Base-by-base conservation (phyloP, 2,888 invertebrate species). In the Lumbricus terrestris region DNA sequence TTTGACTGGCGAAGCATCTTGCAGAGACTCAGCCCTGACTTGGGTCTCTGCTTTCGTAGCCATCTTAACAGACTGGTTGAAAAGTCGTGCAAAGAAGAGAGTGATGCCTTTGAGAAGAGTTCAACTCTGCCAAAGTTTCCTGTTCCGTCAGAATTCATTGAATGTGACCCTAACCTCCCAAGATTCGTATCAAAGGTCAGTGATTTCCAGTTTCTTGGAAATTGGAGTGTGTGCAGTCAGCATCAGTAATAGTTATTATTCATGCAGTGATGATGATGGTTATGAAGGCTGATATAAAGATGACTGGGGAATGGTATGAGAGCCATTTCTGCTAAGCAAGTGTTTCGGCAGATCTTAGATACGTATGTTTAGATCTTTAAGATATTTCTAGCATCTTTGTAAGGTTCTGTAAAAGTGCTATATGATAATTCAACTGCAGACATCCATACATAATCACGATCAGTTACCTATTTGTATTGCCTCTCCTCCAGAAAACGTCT, bases 61-160 rank as follows among this genome's bases (percentile, higher is more conserved):
- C 85, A 85, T 23, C 34, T 85, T 37, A 29, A 85, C 85, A 88
- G 37, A 88, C 33, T 42, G n/a, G 88, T 33, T 33, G 88, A 88
- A 11, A 88, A 88, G 88, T 18, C 33, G 29, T 42, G 88, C 47
- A 47, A 40, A n/a, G 47, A 42, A n/a, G 88, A 88, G 38, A 88
- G 88, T 20, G 88, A 88, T 40, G 37, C 20, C 13, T 88, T 88
- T 42, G 91, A 91, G 29, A 85, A 37, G 85, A 85, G 35, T 23
- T 37, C 37, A 18, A 85, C 85, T 34, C 23, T 85, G 85, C 85
- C 85, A 85, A 85, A 85, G 23, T 34, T 37, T 35, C 85, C 85
- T 35, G 35, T 85, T 8, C 35, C 37, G 6, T 37, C 85, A 8
- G 85, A 85, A 35, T 85, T 85, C 34, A 34, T 85, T 18, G 85